Evolutionary conservation across 1,140 invertebrate genomes (phyloP).

Genomic region (Mamestra configurata): DNA sequence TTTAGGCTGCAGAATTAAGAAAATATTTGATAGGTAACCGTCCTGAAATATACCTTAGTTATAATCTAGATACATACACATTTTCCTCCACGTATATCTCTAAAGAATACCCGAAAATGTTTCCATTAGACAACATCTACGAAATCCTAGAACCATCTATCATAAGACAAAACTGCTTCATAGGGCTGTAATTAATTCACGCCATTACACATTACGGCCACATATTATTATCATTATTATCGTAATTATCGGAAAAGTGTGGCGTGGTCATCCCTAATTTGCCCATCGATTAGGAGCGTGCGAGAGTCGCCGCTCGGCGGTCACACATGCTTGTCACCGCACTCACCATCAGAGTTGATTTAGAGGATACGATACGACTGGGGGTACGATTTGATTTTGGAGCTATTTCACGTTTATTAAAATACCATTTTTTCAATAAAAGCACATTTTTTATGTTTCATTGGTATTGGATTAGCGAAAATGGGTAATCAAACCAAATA

Average conservation of each 20-base stretch:
- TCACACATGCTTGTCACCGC: constrained; percentile 68
- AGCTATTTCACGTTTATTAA: neutral
- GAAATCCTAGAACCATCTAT: neutral
- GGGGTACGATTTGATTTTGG: neutral
- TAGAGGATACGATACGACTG: constrained; percentile 65
- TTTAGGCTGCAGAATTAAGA: no score
- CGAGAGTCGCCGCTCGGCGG: constrained; percentile 64
- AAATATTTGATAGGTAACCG: no score
- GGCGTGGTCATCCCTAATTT: constrained; percentile 75
- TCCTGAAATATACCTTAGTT: no score
- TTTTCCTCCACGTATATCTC: no score
- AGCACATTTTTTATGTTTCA: no score
- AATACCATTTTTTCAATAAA: no score
- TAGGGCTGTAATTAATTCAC: constrained; percentile 31
- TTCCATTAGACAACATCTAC: no score
- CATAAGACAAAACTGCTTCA: neutral
- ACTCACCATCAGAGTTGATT: constrained; percentile 62
- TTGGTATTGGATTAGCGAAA: no score
- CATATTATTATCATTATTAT: constrained; percentile 53
- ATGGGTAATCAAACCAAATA: no score
- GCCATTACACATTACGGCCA: constrained; percentile 54
- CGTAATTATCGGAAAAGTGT: constrained; percentile 71
- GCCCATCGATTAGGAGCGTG: constrained; percentile 82
- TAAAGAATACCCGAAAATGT: no score
- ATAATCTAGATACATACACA: no score